Base-by-base conservation (phyloP, 1,140 invertebrate species). In the Ctenoplectra terminalis region DNA sequence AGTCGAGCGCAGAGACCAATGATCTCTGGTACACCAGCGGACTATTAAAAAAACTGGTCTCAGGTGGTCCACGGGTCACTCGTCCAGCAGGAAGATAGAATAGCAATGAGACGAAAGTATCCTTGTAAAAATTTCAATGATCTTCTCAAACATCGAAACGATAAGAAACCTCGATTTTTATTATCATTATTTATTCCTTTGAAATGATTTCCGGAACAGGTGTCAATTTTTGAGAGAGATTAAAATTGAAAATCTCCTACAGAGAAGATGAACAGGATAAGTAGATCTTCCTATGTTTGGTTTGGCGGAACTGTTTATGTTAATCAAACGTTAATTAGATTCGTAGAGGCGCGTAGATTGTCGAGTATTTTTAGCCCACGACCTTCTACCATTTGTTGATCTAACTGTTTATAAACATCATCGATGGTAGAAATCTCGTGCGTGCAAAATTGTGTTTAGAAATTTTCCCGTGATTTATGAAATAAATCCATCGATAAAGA, bases 361-460 rank as follows among this genome's bases (percentile, higher is more conserved):
- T 34, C 17, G 15, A 5, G 7, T 78, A 78, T 70, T 69, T 70
- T 70, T 78, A 78, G n/a, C n/a, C n/a, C n/a, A n/a, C n/a, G n/a
- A n/a, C n/a, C n/a, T n/a, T n/a, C n/a, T n/a, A n/a, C n/a, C n/a
- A n/a, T n/a, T n/a, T n/a, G n/a, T n/a, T 23, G 40, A 78, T 70
- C 70, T 43, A 67, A 70, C 75, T 69, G 64, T 78, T 70, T 78
- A 58, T 60, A 78, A 69, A 70, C 75, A 46, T n/a, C 29, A 15
- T 29, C n/a, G n/a, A n/a, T n/a, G n/a, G n/a, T n/a, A n/a, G n/a
- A n/a, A n/a, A n/a, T n/a, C n/a, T n/a, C n/a, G n/a, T n/a, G n/a
- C n/a, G n/a, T n/a, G n/a, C n/a, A n/a, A n/a, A n/a, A n/a, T n/a
- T n/a, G n/a, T n/a, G n/a, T n/a, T n/a, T n/a, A n/a, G n/a, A n/a